Percentiles rank a stretch among this genome's conserved stretches.
phyloP scores from a whole-genome alignment of 2,888 invertebrate species.

The Plusia festucae region DNA sequence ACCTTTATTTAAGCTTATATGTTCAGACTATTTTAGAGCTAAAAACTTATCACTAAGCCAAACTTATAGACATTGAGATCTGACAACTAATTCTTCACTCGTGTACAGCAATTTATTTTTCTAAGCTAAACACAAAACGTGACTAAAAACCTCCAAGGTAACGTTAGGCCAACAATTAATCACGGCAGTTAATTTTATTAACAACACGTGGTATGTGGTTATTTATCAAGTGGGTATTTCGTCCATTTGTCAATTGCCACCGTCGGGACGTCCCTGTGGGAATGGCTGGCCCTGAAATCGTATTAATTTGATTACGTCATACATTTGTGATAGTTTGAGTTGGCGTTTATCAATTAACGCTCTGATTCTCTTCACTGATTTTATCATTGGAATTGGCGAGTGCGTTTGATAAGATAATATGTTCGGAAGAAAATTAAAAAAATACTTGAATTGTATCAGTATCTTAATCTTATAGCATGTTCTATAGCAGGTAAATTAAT shows the following conservation, averaged over 20 bases:
- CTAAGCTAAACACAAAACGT: slow-evolving; percentile 17
- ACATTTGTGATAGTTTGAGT: slow-evolving; percentile 37
- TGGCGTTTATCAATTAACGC: slow-evolving; percentile 35
- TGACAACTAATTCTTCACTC: neutral
- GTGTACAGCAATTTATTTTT: neutral
- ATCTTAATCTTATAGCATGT: too few relatives aligned
- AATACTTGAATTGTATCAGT: neutral
- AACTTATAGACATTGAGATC: neutral
- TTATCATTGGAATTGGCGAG: neutral
- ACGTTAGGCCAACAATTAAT: slow-evolving; percentile 70
- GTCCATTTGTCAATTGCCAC: slow-evolving; percentile 72
- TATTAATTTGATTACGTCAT: slow-evolving; percentile 63
- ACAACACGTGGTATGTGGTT: slow-evolving; percentile 67
- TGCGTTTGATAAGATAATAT: neutral
- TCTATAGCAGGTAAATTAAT: too few relatives aligned
- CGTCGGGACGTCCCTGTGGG: slow-evolving; percentile 55
- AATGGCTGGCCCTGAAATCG: slow-evolving; percentile 44
- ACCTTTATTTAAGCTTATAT: neutral
- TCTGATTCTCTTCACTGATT: neutral
- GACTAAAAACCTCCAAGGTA: slow-evolving; percentile 60
- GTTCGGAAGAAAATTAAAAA: neutral
- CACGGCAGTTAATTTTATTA: slow-evolving; percentile 81
- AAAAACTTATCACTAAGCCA: neutral
- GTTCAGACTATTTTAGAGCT: neutral
- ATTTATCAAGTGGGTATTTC: slow-evolving; percentile 68